These are phyloP conservation scores for Ascidia mentula DNA, from an alignment of 23 tunicate species.

Conservation along the genomic window DNA sequence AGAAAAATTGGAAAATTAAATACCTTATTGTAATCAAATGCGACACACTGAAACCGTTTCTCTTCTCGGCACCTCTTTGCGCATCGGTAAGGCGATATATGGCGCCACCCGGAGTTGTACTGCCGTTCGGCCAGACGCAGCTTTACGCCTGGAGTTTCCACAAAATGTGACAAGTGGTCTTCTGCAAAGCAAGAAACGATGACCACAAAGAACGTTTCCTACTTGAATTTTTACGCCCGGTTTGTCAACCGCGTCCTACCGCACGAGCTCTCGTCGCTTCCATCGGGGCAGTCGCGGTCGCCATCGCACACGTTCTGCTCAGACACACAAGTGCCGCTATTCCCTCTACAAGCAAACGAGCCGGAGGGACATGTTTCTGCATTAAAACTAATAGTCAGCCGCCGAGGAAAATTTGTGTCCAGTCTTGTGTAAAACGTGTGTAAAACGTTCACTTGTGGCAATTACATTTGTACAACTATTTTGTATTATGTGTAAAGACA, in stretches of 20 bases:
- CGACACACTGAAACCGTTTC: constrained; percentile 42
- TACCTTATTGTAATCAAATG: constrained; percentile 81
- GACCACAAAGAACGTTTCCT: not conserved
- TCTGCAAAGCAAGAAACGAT: constrained; percentile 20
- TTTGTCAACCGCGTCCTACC: constrained; percentile 26
- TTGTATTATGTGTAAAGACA: no score
- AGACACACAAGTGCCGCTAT: constrained; percentile 58
- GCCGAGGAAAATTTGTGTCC: no score
- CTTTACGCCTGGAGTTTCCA: not conserved
- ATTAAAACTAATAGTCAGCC: no score
- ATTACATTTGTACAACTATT: no score
- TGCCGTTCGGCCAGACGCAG: constrained; percentile 9
- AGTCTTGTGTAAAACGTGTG: no score
- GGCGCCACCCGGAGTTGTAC: constrained; percentile 55
- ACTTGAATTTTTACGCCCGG: not conserved
- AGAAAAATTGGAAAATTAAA: no score
- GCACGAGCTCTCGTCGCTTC: constrained; percentile 65
- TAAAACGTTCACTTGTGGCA: no score
- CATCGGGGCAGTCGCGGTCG: constrained; percentile 58
- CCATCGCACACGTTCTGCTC: constrained; percentile 59
- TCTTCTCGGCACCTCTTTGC: constrained; percentile 80
- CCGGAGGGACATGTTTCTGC: constrained; percentile 26
- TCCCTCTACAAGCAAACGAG: constrained; percentile 58
- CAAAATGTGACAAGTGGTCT: constrained; percentile 38
- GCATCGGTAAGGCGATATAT: constrained; percentile 57